Evolutionary conservation across 2,113 vertebrate species (phyloP).

Genomic region (Cebidichthys violaceus): DNA sequence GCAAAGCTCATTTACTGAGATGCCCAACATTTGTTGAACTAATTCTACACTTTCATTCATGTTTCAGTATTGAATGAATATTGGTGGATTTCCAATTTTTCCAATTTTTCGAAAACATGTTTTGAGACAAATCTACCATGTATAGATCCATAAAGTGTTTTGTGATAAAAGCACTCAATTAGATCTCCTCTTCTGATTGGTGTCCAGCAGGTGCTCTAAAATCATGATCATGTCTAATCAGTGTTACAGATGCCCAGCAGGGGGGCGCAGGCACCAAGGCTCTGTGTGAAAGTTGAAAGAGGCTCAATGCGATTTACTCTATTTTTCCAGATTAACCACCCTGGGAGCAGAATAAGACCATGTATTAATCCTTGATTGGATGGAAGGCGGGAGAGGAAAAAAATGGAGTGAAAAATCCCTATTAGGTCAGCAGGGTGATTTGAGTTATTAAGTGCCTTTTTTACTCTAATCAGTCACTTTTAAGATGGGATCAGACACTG

Average conservation of each 20-base stretch:
- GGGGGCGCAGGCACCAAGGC: conserved; percentile 41
- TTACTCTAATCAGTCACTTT: conserved; percentile 74
- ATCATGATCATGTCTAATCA: conserved; percentile 71
- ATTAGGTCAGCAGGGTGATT: conserved; percentile 71
- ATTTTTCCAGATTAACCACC: conserved; percentile 75
- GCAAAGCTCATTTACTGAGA: neutral
- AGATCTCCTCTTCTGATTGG: conserved; percentile 43
- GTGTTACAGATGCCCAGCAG: conserved; percentile 57
- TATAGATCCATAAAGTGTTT: conserved; percentile 3
- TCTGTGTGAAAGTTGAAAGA: conserved; percentile 78
- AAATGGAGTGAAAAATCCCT: conserved; percentile 63
- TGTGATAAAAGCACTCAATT: conserved; percentile 20
- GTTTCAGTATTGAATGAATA: neutral
- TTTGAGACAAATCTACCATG: neutral
- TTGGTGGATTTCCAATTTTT: neutral
- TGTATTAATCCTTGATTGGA: conserved; percentile 77
- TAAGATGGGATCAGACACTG: conserved; percentile 78
- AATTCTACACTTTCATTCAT: neutral
- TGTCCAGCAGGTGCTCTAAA: conserved; percentile 66
- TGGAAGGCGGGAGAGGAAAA: conserved; percentile 48
- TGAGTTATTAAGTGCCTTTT: conserved; percentile 76
- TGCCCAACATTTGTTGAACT: neutral
- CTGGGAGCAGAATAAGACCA: conserved; percentile 69
- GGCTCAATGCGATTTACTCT: conserved; percentile 69
- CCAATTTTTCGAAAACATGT: no score